Evolutionary conservation across 1,140 invertebrate species (phyloP), one percentile per base, ranked within the genome.

Genomic region (Brachionus calyciflorus): DNA sequence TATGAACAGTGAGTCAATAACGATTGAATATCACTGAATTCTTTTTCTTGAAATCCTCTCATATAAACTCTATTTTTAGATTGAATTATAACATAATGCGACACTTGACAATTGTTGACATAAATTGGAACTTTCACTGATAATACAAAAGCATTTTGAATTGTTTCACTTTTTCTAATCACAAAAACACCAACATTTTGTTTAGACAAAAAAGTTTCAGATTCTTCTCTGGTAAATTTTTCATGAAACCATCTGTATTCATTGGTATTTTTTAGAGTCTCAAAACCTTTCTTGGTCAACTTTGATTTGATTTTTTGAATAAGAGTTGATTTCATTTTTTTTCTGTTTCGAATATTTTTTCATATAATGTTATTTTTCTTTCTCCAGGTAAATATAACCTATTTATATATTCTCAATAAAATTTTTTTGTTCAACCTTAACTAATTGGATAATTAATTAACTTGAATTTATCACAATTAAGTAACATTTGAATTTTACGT

Each of bases 71-170:
- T 9, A 5, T 73, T 55, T 51, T 49, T 33, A 12, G 2, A 33
- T 21, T 26, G 19, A 14, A n/a, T 21, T 21, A 73, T 14, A 3
- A 73, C 33, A n/a, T 73, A 73, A 55, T 73, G 69, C 10, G 24
- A 33, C 3, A 73, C 26, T 73, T 24, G 44, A 37, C 40, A 33
- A 1, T 10, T 2, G 21, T 28, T 53, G 3, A 73, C 3, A 41
- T 51, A 73, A 7, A 40, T n/a, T 30, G 69, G 69, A 4, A 73
- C 69, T 73, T 73, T 73, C 7, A 73, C 69, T 30, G 69, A 51
- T 19, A 73, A 55, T 1, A 51, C 46, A 30, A 26, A 73, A 9
- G 46, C 48, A 33, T 41, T 51, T 10, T 19, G 12, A 12, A 73
- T 33, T 40, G 69, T 37, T 55, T 73, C 46, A 41, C 69, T 73